Conservation (phyloP, 2,113 vertebrate species). For the Odontesthes bonariensis region DNA sequence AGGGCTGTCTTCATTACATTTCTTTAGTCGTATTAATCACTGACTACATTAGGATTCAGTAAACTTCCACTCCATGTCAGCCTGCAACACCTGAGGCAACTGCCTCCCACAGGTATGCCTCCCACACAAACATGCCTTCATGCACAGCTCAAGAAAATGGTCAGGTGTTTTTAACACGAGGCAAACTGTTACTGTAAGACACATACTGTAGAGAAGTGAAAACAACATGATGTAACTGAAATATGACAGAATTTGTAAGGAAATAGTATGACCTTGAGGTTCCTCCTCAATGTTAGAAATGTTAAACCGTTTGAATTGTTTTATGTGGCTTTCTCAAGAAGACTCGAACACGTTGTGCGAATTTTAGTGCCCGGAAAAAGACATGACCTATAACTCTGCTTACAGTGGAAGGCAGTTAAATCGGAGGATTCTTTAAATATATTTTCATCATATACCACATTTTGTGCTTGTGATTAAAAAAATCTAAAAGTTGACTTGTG, state of each 20-base stretch:
- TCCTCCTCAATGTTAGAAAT: neutral
- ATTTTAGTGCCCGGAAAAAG: neutral
- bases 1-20: too few relatives aligned
- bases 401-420: neutral
- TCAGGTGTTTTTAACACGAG: neutral
- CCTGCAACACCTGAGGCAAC: too few relatives aligned
- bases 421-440: neutral
- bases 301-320: neutral
- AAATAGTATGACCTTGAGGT: neutral
- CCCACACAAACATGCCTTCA: neutral
- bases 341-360: neutral
- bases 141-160: neutral
- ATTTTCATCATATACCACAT: slow-evolving; percentile 10
- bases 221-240: too few relatives aligned
- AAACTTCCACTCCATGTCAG: too few relatives aligned
- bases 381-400: neutral
- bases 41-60: neutral
- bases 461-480: slow-evolving; percentile 7
- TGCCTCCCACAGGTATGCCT: too few relatives aligned
- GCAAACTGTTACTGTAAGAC: too few relatives aligned
- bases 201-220: too few relatives aligned
- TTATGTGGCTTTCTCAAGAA: neutral
- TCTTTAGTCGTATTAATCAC: too few relatives aligned
- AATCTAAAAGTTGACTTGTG: neutral
- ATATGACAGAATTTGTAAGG: too few relatives aligned